Percentiles rank a stretch among this genome's conserved stretches.
Conservation (phyloP, 2,888 invertebrate genomes). For the Acronicta aceris region DNA sequence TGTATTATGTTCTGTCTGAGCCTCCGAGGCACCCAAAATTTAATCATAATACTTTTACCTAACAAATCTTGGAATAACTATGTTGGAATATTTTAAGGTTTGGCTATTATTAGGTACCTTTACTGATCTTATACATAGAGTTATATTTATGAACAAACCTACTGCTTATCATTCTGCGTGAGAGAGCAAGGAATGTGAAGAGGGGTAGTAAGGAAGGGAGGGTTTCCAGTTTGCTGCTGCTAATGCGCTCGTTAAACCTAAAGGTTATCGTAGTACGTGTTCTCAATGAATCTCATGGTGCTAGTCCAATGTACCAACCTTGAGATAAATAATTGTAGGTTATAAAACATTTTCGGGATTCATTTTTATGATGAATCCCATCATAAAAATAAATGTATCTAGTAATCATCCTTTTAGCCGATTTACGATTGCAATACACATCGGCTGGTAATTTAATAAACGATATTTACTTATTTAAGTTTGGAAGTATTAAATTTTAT, state of each 20-base stretch:
- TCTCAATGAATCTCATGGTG: conserved; percentile 33
- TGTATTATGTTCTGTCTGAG: too few relatives aligned
- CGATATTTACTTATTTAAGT: not conserved
- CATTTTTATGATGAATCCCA: not conserved
- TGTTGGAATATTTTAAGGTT: too few relatives aligned
- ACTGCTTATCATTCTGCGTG: conserved; percentile 20
- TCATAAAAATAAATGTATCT: not conserved
- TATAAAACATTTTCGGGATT: conserved; percentile 17
- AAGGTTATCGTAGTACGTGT: conserved; percentile 48
- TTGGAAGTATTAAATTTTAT: not conserved
- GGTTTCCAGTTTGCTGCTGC: conserved; percentile 40
- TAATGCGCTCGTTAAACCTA: conserved; percentile 45
- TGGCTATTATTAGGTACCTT: too few relatives aligned
- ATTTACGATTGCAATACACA: too few relatives aligned
- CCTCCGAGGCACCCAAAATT: too few relatives aligned
- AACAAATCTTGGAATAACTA: too few relatives aligned
- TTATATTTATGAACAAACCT: too few relatives aligned
- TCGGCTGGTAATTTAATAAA: not conserved
- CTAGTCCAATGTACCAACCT: conserved; percentile 4
- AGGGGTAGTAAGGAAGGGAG: conserved; percentile 22
- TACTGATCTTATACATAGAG: too few relatives aligned
- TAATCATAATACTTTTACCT: too few relatives aligned
- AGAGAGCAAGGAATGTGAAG: conserved; percentile 21
- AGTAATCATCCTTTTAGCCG: too few relatives aligned
- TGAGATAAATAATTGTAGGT: conserved; percentile 13